Percentiles rank a stretch among this genome's conserved stretches.
Conservation (phyloP, 2,888 invertebrate genomes). For the Choreutis nemorana region DNA sequence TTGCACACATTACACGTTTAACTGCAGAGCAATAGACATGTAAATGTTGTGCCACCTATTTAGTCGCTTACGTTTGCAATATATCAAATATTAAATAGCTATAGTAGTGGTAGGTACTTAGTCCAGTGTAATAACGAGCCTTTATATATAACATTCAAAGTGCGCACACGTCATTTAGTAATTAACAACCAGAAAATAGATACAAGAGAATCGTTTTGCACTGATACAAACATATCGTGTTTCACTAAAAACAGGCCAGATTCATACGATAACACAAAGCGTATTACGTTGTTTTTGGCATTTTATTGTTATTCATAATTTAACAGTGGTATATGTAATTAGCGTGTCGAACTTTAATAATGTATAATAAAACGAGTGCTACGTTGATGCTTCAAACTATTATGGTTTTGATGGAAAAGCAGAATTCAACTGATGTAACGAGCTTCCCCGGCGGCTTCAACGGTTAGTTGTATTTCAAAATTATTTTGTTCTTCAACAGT, state of each 20-base stretch:
- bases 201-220: too few species aligned
- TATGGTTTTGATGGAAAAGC: slow-evolving; percentile 57
- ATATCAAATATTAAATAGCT: too few species aligned
- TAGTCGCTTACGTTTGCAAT: too few species aligned
- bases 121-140: slow-evolving; percentile 14
- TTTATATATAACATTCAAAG: slow-evolving; percentile 36
- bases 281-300: slow-evolving; percentile 14
- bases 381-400: slow-evolving; percentile 59
- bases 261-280: slow-evolving; percentile 15
- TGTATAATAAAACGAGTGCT: slow-evolving; percentile 57
- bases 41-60: too few species aligned
- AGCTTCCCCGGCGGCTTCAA: slow-evolving; percentile 35
- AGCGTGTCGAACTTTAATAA: slow-evolving; percentile 13
- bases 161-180: slow-evolving; percentile 31
- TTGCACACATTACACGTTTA: too few species aligned
- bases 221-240: too few species aligned
- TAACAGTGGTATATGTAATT: slow-evolving; percentile 11
- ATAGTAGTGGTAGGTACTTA: too few species aligned
- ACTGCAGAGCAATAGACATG: too few species aligned
- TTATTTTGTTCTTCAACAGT: not conserved
- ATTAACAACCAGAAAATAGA: slow-evolving; percentile 28
- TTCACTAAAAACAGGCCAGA: slow-evolving; percentile 18
- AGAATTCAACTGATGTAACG: slow-evolving; percentile 48
- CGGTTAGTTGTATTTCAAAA: slow-evolving; percentile 30
- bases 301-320: slow-evolving; percentile 12